These are phyloP conservation scores for Dendrolimus punctatus DNA, from an alignment of 1,140 invertebrate species.

Conservation along the genomic window DNA sequence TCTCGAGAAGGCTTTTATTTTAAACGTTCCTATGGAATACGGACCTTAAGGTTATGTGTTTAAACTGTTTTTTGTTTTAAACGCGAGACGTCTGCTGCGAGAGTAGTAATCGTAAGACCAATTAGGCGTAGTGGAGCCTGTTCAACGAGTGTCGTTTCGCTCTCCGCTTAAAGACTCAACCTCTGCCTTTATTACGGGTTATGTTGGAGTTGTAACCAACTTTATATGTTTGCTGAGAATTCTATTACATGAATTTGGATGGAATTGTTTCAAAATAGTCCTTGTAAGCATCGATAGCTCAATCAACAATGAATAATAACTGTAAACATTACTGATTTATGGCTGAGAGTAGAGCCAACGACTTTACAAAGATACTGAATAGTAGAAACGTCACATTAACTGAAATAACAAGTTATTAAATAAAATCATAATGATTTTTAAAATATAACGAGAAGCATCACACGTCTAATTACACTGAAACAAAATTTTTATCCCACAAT, in stretches of 20 bases:
- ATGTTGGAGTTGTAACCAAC: conserved; percentile 14
- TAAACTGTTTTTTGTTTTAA: conserved; percentile 19
- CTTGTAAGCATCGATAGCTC: no score
- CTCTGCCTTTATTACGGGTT: conserved; percentile 18
- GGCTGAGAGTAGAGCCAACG: no score
- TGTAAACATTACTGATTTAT: no score
- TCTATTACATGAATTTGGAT: neutral
- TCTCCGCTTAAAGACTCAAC: conserved; percentile 18
- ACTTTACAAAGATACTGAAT: no score
- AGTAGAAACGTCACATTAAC: no score
- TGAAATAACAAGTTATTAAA: no score
- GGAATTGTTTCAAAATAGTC: no score
- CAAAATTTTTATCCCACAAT: no score
- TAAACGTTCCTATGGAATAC: conserved; percentile 11
- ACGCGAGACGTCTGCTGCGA: conserved; percentile 6
- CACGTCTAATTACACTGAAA: no score
- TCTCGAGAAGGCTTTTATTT: conserved; percentile 22
- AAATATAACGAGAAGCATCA: no score
- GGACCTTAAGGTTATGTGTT: conserved; percentile 15
- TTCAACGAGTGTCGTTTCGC: conserved; percentile 16
- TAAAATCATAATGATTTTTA: no score
- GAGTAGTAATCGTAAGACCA: conserved; percentile 24
- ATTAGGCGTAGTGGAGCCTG: conserved; percentile 19
- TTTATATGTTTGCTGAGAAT: conserved; percentile 5
- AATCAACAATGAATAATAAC: no score